Conservation (phyloP, 2,888 invertebrate genomes). For the Metallyticus violacea region DNA sequence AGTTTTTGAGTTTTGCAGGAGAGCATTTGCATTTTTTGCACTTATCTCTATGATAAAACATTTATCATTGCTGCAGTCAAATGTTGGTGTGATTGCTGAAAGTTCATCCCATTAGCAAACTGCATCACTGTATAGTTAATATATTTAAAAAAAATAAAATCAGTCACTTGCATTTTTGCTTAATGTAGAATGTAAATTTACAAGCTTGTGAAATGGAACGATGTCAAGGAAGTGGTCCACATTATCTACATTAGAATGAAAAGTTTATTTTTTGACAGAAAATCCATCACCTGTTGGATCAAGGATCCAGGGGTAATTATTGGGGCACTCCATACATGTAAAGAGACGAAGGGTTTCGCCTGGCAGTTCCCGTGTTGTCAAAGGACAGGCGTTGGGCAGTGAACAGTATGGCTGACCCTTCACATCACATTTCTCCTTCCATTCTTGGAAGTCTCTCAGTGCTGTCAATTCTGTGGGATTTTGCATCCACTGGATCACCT, state of each 20-base stretch:
- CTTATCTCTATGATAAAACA: background rate
- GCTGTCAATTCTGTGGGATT: constrained; percentile 84
- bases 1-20: background rate
- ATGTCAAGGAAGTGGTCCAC: background rate
- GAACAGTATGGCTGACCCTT: constrained; percentile 93
- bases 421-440: constrained; percentile 94
- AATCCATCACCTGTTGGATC: constrained; percentile 94
- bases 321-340: constrained; percentile 94
- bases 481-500: constrained; percentile 96
- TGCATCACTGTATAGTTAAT: background rate
- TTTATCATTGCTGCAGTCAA: background rate
- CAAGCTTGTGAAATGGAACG: background rate
- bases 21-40: background rate
- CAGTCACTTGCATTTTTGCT: background rate
- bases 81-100: too few species aligned
- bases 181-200: background rate
- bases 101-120: background rate
- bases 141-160: background rate
- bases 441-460: constrained; percentile 87
- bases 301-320: constrained; percentile 92
- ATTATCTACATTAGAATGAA: background rate
- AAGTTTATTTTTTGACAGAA: constrained; percentile 69
- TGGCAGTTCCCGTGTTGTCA: constrained; percentile 85
- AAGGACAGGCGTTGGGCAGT: constrained; percentile 84
- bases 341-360: constrained; percentile 89